phyloP scores from a whole-genome alignment of 2,113 vertebrate genomes.

The Syngnathus floridae region DNA sequence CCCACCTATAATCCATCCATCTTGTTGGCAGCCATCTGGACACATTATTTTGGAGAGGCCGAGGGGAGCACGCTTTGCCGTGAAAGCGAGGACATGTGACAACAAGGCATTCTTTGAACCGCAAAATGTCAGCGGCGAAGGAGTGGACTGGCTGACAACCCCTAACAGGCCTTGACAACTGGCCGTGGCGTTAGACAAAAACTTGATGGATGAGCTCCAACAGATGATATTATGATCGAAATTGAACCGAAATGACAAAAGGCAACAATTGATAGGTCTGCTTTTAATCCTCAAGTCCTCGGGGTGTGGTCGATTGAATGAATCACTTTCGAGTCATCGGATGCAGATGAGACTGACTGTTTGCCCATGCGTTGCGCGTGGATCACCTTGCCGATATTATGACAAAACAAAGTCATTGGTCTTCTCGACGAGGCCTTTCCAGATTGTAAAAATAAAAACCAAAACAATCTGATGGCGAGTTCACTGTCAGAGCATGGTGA shows the following conservation, averaged over 20 bases:
- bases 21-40: slow-evolving; percentile 76
- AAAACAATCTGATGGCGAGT: slow-evolving; percentile 28
- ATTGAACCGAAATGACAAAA: slow-evolving; percentile 47
- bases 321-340: neutral
- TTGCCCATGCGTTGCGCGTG: slow-evolving; percentile 10
- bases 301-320: neutral
- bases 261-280: slow-evolving; percentile 38
- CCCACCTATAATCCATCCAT: slow-evolving; percentile 74
- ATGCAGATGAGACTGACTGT: neutral
- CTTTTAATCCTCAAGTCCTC: neutral
- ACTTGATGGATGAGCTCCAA: slow-evolving; percentile 69
- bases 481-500: slow-evolving; percentile 40
- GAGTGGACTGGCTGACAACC: slow-evolving; percentile 42
- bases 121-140: slow-evolving; percentile 44
- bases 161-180: slow-evolving; percentile 45
- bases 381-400: slow-evolving; percentile 14
- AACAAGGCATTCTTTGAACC: slow-evolving; percentile 47
- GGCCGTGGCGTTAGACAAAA: slow-evolving; percentile 56
- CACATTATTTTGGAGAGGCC: slow-evolving; percentile 58
- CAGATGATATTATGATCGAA: slow-evolving; percentile 47
- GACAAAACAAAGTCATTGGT: slow-evolving; percentile 33
- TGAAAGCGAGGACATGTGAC: slow-evolving; percentile 47
- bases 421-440: slow-evolving; percentile 27
- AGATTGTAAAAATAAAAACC: slow-evolving; percentile 1
- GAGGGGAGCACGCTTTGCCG: slow-evolving; percentile 38